A percentile compares a stretch with the other conserved stretches of the same genome.
Evolutionary conservation across 2,113 vertebrate genomes (phyloP).

Genomic region (Laticauda laticaudata): DNA sequence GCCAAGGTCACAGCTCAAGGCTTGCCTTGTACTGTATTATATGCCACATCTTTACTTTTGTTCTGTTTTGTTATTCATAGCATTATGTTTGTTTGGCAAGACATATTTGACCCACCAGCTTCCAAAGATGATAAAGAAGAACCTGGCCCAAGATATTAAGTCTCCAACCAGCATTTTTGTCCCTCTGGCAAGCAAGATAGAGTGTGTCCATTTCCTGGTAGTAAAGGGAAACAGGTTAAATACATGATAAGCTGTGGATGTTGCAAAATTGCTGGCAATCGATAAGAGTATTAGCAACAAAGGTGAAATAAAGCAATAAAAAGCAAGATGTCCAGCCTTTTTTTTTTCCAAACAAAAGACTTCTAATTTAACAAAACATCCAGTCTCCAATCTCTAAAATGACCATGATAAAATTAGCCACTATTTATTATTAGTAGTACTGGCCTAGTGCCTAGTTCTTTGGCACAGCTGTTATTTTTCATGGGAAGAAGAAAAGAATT

Average conservation of each 20-base stretch:
- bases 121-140: not conserved
- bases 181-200: not conserved
- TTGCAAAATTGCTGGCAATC: not conserved
- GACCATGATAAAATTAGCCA: not conserved
- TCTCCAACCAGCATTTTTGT: not conserved
- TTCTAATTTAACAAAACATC: not conserved
- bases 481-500: not conserved
- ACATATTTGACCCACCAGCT: not conserved
- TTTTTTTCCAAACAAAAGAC: not conserved
- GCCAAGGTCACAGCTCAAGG: not conserved
- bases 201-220: not conserved
- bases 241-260: not conserved
- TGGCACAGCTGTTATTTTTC: not conserved
- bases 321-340: not conserved
- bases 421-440: not conserved
- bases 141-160: not conserved
- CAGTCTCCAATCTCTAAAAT: not conserved
- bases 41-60: not conserved
- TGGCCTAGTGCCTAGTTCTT: not conserved
- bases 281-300: not conserved
- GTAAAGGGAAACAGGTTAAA: not conserved
- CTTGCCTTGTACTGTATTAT: not conserved
- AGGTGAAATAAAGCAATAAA: not conserved
- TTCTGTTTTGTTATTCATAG: not conserved
- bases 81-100: not conserved